These are phyloP conservation scores for Ostrea edulis DNA, from an alignment of 1,140 invertebrate genomes.

Conservation along the genomic window DNA sequence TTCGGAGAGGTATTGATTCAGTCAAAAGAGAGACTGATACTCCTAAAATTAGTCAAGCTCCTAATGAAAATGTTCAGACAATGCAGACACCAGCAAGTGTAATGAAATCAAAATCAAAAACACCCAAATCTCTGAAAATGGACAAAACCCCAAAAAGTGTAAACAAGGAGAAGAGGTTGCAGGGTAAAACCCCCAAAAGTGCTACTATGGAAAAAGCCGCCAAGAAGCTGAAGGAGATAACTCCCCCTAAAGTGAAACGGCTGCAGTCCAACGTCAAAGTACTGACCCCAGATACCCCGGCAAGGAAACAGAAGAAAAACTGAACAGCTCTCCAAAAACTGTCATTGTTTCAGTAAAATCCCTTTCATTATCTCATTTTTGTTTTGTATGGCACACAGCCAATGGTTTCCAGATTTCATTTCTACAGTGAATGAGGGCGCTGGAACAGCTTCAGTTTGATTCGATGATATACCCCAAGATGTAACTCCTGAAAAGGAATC, in stretches of 20 bases:
- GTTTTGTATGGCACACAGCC: background rate
- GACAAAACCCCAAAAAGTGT: conserved; percentile 17
- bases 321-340: background rate
- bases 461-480: too few species aligned
- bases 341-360: too few species aligned
- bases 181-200: conserved; percentile 1
- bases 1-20: too few species aligned
- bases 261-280: background rate
- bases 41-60: too few species aligned
- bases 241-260: background rate
- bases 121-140: background rate
- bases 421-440: too few species aligned
- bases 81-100: conserved; percentile 3
- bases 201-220: background rate
- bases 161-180: background rate
- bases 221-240: conserved; percentile 13
- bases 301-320: conserved; percentile 21
- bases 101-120: background rate
- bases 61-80: background rate
- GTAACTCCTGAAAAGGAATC: too few species aligned
- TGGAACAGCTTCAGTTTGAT: too few species aligned
- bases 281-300: background rate
- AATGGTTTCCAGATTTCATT: too few species aligned
- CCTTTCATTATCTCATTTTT: too few species aligned
- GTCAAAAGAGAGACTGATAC: too few species aligned